A percentile compares a stretch with the other conserved stretches of the same genome.
These are phyloP conservation scores for Drosophila testacea DNA, from an alignment of 2,888 invertebrate genomes.

Conservation along the genomic window DNA sequence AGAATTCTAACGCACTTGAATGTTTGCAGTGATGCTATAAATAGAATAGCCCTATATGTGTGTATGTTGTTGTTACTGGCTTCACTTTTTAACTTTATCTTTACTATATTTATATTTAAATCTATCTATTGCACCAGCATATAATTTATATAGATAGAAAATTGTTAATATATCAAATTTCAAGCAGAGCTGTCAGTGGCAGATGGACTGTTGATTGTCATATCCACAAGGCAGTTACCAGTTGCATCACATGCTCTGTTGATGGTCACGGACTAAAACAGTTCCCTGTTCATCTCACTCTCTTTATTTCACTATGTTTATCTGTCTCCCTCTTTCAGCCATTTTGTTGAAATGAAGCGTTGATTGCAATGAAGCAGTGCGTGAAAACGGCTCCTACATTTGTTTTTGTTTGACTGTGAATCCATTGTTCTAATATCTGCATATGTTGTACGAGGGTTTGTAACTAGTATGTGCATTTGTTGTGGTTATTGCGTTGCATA, in stretches of 20 bases:
- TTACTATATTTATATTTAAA: background rate
- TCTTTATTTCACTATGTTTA: background rate
- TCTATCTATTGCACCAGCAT: background rate
- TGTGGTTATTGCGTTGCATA: slow-evolving; percentile 66
- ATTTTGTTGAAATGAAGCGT: slow-evolving; percentile 73
- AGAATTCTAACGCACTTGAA: too few species aligned
- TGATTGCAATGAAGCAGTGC: slow-evolving; percentile 74
- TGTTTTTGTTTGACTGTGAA: slow-evolving; percentile 51
- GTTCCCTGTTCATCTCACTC: background rate
- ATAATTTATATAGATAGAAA: background rate
- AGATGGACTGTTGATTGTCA: slow-evolving; percentile 24
- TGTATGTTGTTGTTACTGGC: too few species aligned
- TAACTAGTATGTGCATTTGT: slow-evolving; percentile 18
- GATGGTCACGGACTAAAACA: slow-evolving; percentile 13
- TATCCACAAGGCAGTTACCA: slow-evolving; percentile 9
- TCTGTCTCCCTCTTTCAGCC: slow-evolving; percentile 7
- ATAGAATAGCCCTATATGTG: too few species aligned
- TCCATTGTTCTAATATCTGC: slow-evolving; percentile 41
- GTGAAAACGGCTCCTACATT: slow-evolving; percentile 63
- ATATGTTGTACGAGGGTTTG: slow-evolving; percentile 28
- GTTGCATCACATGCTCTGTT: slow-evolving; percentile 4
- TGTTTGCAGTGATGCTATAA: too few species aligned
- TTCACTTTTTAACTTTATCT: background rate
- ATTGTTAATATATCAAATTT: slow-evolving; percentile 27
- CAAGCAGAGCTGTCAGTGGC: slow-evolving; percentile 33